Conservation (phyloP, 2,797 vertebrate genomes). For the Odontamblyopus lacepedii region DNA sequence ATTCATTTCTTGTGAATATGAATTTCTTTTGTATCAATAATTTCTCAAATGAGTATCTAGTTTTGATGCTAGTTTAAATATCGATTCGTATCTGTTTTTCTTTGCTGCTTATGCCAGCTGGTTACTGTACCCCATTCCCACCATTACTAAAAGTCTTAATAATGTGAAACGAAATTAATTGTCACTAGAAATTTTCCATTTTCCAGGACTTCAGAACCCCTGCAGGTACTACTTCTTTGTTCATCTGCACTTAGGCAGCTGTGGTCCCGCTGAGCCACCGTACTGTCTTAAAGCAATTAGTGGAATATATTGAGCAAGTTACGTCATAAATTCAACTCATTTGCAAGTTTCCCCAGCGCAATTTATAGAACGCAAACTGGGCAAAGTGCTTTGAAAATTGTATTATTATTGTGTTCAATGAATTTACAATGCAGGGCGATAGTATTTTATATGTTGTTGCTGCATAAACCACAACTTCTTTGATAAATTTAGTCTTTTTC, state of each 20-base stretch:
- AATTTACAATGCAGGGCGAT: background rate
- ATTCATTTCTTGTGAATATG: too few relatives aligned
- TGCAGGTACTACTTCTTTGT: background rate
- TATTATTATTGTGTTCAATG: background rate
- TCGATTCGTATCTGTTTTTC: too few relatives aligned
- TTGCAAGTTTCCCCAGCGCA: background rate
- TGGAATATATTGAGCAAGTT: background rate
- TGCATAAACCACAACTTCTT: background rate
- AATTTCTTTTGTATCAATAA: too few relatives aligned
- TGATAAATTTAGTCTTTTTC: background rate
- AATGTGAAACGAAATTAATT: constrained; percentile 11
- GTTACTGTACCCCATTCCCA: background rate
- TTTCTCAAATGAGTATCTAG: too few relatives aligned
- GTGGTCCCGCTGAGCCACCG: constrained; percentile 4
- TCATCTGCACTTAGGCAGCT: background rate
- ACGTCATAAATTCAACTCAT: background rate
- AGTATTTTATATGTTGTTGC: background rate
- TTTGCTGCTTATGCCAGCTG: too few relatives aligned
- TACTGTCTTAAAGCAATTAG: background rate
- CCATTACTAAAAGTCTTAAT: constrained; percentile 20
- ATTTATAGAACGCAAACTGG: background rate
- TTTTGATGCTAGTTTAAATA: too few relatives aligned
- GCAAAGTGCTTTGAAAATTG: background rate
- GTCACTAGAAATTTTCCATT: background rate
- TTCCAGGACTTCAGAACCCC: background rate